phyloP scores from a whole-genome alignment of 2,888 invertebrate genomes.

The Tetragnatha montana region DNA sequence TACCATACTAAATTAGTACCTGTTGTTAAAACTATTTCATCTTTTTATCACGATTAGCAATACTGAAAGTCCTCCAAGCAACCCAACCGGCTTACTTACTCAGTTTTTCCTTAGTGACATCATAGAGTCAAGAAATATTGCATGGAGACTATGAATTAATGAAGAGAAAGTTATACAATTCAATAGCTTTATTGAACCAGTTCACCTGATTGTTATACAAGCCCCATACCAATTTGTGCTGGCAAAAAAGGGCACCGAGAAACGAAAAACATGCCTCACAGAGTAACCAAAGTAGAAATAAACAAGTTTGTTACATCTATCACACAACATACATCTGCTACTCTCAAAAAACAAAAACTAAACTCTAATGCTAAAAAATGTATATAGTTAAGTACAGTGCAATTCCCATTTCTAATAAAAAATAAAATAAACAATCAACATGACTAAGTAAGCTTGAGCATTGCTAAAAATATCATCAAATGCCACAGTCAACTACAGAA shows the following conservation, averaged over 20 bases:
- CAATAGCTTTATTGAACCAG: constrained; percentile 71
- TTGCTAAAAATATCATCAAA: neutral
- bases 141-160: too few relatives aligned
- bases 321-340: neutral
- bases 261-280: constrained; percentile 3
- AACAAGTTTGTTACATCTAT: neutral
- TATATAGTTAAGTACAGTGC: constrained; percentile 35
- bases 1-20: too few relatives aligned
- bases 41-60: too few relatives aligned
- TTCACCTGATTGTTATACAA: constrained; percentile 71
- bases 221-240: constrained; percentile 68
- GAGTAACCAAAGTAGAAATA: neutral
- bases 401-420: constrained; percentile 1
- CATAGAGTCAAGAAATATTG: too few relatives aligned
- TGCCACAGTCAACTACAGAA: neutral
- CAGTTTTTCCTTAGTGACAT: too few relatives aligned
- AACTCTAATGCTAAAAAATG: constrained; percentile 7
- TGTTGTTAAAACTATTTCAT: too few relatives aligned
- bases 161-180: constrained; percentile 58
- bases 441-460: constrained; percentile 1
- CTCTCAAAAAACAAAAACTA: neutral
- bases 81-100: too few relatives aligned
- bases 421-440: constrained; percentile 5
- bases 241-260: constrained; percentile 68
- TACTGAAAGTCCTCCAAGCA: too few relatives aligned